Base-by-base conservation (phyloP, 2,113 vertebrate species). In the Heterotis niloticus region DNA sequence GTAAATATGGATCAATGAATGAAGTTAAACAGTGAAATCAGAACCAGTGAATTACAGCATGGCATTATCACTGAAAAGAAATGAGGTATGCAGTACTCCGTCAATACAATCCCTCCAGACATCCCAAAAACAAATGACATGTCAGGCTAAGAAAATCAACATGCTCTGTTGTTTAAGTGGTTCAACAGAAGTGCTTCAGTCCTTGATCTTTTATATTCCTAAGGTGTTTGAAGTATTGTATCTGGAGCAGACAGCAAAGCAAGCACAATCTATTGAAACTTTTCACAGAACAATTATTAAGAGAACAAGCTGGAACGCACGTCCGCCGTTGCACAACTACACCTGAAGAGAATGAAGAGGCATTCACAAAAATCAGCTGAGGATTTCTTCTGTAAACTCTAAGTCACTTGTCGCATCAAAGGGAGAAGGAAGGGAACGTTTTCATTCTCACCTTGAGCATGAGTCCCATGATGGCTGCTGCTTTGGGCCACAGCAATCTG, bases 391-490 rank as follows among this genome's bases (percentile, higher is more conserved):
- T 67, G 76, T 57, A 26, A 56, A 51, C 12, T 54, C 76, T n/a
- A 69, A 65, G 76, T 78, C 52, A 20, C 76, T 54, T 17, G 51
- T 7, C 26, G 23, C 65, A 57, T 69, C 44, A 59, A 18, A 69
- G 65, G 51, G 34, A 44, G 34, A 44, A 44, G 34, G 7, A 44
- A 44, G 34, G 34, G 23, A 28, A 26, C 51, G 24, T 52, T 68
- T 78, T 78, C 64, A 65, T 78, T 24, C 18, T 54, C 5, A n/a
- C 64, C 65, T 18, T 59, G 65, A 57, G n/a, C 68, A 64, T 67
- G 64, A 9, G 26, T 66, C 29, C 44, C 11, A 29, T 34, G 64
- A 59, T 11, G 51, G 44, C 65, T 20, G 24, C 64, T 16, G 11
- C 14, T 54, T 10, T 57, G 65, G 1, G 29, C 0, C 16, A 54